These are phyloP conservation scores for Sebastes itinus DNA, from an alignment of 2,797 vertebrate genomes.

Conservation along the genomic window DNA sequence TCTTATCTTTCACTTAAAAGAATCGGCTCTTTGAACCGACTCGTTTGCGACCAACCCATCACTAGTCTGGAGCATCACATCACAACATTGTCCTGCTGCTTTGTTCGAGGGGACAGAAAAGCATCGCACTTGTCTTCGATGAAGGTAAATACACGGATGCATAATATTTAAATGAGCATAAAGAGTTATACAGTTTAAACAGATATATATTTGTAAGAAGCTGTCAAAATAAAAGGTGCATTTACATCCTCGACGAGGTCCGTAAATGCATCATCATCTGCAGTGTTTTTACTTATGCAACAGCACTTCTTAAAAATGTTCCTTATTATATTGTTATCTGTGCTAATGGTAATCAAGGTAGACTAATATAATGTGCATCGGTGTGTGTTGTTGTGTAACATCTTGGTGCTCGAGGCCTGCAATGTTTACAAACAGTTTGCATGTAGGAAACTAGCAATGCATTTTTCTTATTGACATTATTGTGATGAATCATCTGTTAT, in stretches of 20 bases:
- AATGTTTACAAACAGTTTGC: slow-evolving; percentile 59
- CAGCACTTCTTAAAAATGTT: background rate
- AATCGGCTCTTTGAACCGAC: too few relatives aligned
- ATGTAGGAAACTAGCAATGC: background rate
- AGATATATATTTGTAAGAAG: background rate
- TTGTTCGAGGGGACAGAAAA: slow-evolving; percentile 52
- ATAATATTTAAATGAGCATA: background rate
- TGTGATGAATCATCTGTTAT: background rate
- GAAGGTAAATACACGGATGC: slow-evolving; percentile 53
- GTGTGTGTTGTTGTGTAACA: slow-evolving; percentile 23
- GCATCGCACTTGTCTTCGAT: slow-evolving; percentile 56
- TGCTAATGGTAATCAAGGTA: accelerated
- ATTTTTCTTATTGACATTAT: background rate
- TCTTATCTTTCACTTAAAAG: too few relatives aligned
- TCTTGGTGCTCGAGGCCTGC: slow-evolving; percentile 33
- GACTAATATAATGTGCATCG: accelerated
- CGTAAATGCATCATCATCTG: slow-evolving; percentile 22
- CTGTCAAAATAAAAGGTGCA: background rate
- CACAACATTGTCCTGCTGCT: slow-evolving; percentile 68
- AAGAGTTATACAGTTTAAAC: background rate
- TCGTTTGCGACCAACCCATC: accelerated
- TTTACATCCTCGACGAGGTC: background rate
- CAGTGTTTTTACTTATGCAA: background rate
- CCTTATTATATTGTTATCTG: accelerated
- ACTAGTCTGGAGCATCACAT: slow-evolving; percentile 59